Evolutionary conservation across 2,797 vertebrate species (phyloP).

Genomic region (Oreochromis grahami): DNA sequence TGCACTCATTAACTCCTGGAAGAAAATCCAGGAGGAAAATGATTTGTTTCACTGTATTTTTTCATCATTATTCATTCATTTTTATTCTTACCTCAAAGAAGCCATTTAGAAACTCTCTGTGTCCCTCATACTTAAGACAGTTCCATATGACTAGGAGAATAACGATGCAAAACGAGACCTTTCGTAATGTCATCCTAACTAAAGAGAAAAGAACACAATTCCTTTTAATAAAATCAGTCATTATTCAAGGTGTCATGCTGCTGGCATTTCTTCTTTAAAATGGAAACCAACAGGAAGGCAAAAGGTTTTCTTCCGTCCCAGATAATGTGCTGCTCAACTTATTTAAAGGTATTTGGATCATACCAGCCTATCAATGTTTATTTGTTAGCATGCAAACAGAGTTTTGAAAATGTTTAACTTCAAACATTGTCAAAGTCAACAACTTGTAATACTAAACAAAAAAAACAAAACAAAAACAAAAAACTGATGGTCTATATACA

Average conservation of each 20-base stretch:
- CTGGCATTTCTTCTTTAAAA: background rate
- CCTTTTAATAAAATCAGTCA: background rate
- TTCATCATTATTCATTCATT: background rate
- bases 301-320: background rate
- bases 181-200: background rate
- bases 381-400: background rate
- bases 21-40: background rate
- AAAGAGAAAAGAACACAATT: background rate
- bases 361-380: background rate
- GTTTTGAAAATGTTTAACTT: background rate
- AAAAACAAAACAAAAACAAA: background rate
- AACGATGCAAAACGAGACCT: background rate
- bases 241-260: background rate
- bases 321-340: background rate
- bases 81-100: conserved; percentile 6
- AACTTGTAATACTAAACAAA: background rate
- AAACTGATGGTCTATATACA: background rate
- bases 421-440: background rate
- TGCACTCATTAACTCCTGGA: background rate
- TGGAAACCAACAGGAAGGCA: background rate
- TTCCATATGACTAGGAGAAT: conserved; percentile 14
- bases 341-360: background rate
- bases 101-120: background rate
- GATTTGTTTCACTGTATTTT: background rate
- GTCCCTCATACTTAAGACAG: background rate